Percentiles rank a stretch among this genome's conserved stretches.
These are phyloP conservation scores for Nematostella vectensis DNA, from an alignment of 92 coral and sea anemone species.

Conservation along the genomic window DNA sequence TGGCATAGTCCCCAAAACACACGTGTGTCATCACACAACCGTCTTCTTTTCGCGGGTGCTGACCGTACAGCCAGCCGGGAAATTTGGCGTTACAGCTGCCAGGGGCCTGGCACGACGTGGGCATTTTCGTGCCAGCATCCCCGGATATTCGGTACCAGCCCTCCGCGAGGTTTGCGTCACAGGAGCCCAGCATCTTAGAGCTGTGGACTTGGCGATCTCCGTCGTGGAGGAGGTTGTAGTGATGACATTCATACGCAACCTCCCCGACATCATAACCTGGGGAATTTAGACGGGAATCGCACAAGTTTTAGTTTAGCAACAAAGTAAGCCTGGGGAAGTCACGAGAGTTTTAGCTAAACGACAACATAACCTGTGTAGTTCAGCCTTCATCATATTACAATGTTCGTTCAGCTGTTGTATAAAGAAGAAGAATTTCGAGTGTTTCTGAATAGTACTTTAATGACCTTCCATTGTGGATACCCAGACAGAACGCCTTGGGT, in stretches of 20 bases:
- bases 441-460: too few relatives aligned
- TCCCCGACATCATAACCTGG: slow-evolving; percentile 66
- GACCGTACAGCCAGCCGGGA: slow-evolving; percentile 86
- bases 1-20: slow-evolving; percentile 58
- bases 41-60: slow-evolving; percentile 61
- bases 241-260: slow-evolving; percentile 85
- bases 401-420: too few relatives aligned
- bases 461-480: too few relatives aligned
- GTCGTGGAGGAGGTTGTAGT: slow-evolving; percentile 59
- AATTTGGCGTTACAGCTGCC: slow-evolving; percentile 52
- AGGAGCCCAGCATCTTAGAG: slow-evolving; percentile 37
- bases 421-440: too few relatives aligned
- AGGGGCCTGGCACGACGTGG: slow-evolving; percentile 42
- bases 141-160: slow-evolving; percentile 88
- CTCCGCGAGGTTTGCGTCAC: slow-evolving; percentile 69
- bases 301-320: too few relatives aligned
- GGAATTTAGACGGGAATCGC: too few relatives aligned
- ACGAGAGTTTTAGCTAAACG: too few relatives aligned
- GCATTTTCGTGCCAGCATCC: slow-evolving; percentile 66
- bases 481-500: too few relatives aligned
- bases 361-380: too few relatives aligned
- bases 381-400: too few relatives aligned
- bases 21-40: slow-evolving; percentile 62
- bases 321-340: too few relatives aligned
- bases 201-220: slow-evolving; percentile 43